phyloP scores from a whole-genome alignment of 2,113 vertebrate species.

The Neomonachus schauinslandi region DNA sequence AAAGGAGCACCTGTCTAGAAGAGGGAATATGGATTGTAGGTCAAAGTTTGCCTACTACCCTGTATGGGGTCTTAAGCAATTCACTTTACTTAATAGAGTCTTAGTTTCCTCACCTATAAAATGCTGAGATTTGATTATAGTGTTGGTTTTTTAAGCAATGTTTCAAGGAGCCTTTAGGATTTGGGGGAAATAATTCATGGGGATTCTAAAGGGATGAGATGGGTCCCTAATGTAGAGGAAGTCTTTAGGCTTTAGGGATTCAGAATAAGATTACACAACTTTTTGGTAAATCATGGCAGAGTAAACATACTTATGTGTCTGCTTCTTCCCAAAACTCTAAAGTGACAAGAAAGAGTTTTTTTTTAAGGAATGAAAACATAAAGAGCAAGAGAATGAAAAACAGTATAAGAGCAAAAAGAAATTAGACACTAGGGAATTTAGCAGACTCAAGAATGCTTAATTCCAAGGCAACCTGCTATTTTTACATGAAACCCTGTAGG shows the following conservation, averaged over 20 bases:
- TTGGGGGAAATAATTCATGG: background rate
- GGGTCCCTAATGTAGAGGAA: background rate
- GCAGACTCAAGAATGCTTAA: background rate
- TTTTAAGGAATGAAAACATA: background rate
- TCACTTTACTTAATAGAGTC: background rate
- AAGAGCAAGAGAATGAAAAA: background rate
- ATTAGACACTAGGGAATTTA: background rate
- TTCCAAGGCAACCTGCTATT: background rate
- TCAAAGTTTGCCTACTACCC: background rate
- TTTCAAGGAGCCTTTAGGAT: background rate
- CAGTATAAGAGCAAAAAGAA: background rate
- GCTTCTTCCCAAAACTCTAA: background rate
- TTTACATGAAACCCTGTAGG: background rate
- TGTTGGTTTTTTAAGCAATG: background rate
- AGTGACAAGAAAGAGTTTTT: background rate
- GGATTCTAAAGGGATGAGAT: background rate
- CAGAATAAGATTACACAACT: background rate
- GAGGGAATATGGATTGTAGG: background rate
- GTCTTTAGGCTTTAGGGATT: background rate
- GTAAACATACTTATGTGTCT: background rate
- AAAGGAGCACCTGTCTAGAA: background rate
- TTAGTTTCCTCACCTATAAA: conserved; percentile 16
- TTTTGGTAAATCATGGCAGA: conserved; percentile 6
- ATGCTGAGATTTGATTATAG: background rate
- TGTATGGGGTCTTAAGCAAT: background rate